A percentile compares a stretch with the other conserved stretches of the same genome.
These are phyloP conservation scores for Ceriagrion tenellum DNA, from an alignment of 2,888 invertebrate genomes.

Conservation along the genomic window DNA sequence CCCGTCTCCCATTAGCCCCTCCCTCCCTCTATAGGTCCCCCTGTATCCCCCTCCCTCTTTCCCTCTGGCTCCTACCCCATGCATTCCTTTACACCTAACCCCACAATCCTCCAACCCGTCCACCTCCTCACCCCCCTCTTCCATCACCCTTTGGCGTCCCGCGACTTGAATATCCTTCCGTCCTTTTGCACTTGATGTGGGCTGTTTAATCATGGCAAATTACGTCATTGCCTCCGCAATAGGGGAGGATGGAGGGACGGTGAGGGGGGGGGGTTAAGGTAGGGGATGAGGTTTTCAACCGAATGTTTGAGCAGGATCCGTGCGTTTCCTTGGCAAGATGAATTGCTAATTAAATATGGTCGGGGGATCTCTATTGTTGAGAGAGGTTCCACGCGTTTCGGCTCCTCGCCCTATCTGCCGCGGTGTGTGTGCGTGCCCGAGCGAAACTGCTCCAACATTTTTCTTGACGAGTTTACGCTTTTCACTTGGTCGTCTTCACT, in stretches of 20 bases:
- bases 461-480: background rate
- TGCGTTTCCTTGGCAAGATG: background rate
- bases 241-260: background rate
- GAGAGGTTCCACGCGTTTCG: background rate
- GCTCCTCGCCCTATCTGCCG: too few species aligned
- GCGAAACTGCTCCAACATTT: background rate
- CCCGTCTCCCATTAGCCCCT: background rate
- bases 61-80: too few species aligned
- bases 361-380: background rate
- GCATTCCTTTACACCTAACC: too few species aligned
- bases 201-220: constrained; percentile 28
- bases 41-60: too few species aligned
- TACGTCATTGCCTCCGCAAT: constrained; percentile 1
- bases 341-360: background rate
- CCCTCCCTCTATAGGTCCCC: too few species aligned
- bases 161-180: constrained; percentile 1
- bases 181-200: constrained; percentile 3
- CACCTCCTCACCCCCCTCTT: too few species aligned
- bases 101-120: too few species aligned
- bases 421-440: too few species aligned
- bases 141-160: background rate
- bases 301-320: constrained; percentile 5
- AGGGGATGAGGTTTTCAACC: background rate
- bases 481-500: background rate
- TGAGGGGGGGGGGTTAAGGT: background rate